Percentiles rank a stretch among this genome's conserved stretches.
Evolutionary conservation across 2,113 vertebrate species (phyloP).

Genomic region (Pavo muticus): DNA sequence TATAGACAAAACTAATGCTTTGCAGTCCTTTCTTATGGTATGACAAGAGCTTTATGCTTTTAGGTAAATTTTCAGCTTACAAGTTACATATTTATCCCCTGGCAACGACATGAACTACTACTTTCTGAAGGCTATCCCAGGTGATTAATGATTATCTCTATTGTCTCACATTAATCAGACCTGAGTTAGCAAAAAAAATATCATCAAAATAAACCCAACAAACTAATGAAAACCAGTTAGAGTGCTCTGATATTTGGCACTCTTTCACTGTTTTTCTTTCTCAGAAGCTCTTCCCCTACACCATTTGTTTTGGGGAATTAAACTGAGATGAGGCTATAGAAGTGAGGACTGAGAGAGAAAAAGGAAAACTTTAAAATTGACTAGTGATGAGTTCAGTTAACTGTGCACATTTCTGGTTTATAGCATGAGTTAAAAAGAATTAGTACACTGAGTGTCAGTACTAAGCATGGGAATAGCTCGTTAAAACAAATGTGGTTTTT

Average conservation of each 20-base stretch:
- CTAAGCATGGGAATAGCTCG: not conserved
- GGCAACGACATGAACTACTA: not conserved
- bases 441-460: not conserved
- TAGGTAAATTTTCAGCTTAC: not conserved
- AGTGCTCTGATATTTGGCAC: not conserved
- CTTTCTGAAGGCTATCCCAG: not conserved
- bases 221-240: not conserved
- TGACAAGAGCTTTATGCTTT: not conserved
- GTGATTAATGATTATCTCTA: not conserved
- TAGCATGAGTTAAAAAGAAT: not conserved
- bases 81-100: not conserved
- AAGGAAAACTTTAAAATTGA: not conserved
- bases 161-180: not conserved
- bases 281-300: not conserved
- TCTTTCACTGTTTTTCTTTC: not conserved
- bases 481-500: not conserved
- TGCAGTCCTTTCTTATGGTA: not conserved
- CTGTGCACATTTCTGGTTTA: not conserved
- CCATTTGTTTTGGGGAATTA: not conserved
- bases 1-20: not conserved
- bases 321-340: not conserved
- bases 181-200: not conserved
- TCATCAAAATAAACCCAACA: not conserved
- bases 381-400: not conserved
- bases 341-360: not conserved